A percentile compares a stretch with the other conserved stretches of the same genome.
phyloP scores from a whole-genome alignment of 2,113 vertebrate genomes.

The Ovis aries region ARS-UI_Ramb_v3.0 NC_056056.1:88002001-88002500 shows the following conservation, averaged over 20 bases:
- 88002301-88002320: not conserved
- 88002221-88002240: not conserved
- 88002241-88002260: not conserved
- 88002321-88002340: not conserved
- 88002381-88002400: not conserved
- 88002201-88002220: not conserved
- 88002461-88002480: constrained; percentile 23
- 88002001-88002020: not conserved
- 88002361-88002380: constrained; percentile 11
- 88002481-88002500: not conserved
- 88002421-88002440: constrained; percentile 31
- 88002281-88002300: not conserved
- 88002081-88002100: not conserved
- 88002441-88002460: constrained; percentile 29
- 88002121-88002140: not conserved
- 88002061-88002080: not conserved
- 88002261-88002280: not conserved
- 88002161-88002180: not conserved
- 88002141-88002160: not conserved
- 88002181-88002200: not conserved
- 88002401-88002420: not conserved
- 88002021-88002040: not conserved
- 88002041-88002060: not conserved
- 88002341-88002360: not conserved
- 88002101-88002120: not conserved